Base-by-base conservation (phyloP, 1,140 invertebrate genomes). In the Cyclina sinensis region DNA sequence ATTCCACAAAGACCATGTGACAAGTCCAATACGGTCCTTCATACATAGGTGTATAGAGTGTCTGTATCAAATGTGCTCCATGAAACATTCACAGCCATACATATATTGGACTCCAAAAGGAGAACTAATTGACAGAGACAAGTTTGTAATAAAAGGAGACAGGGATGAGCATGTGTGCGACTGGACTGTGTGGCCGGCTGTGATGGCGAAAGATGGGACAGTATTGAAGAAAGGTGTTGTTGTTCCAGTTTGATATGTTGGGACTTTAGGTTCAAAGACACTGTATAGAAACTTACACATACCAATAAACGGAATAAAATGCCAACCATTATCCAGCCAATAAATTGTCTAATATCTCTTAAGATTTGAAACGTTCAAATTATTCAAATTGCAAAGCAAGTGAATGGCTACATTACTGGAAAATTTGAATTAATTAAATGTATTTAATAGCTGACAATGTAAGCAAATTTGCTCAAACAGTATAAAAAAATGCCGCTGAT, bases 101-200 rank as follows among this genome's bases (percentile, higher is more conserved):
- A 86, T 86, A 37, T 76, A 74, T 48, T 86, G 83, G 83, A 73
- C 76, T 27, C 83, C 83, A 0, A 86, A 86, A 37, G 83, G 83
- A 35, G 83, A 86, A 21, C 32, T 73, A 4, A 76, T 86, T 54
- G 83, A 86, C 30, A 51, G 24, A 7, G 35, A 57, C 2, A 74
- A 59, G 27, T 86, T 86, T 46, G 54, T 76, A 16, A 51, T 86
- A 12, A 27, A 54, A 0, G 70, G 48, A 11, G 39, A 46, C 35
- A 74, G 27, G n/a, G 46, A 32, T 11, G 48, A 68, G 12, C 68
- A 74, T 32, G 27, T 76, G 9, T 86, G 83, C 59, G 83, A 86
- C 37, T 86, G 83, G 83, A 86, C 83, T 12, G 83, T 86, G 30
- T 86, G 83, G 83, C 83, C 83, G 43, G 83, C 83, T 21, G 70